These are phyloP conservation scores for Thumatha senex DNA, from an alignment of 2,888 invertebrate species.

Conservation along the genomic window DNA sequence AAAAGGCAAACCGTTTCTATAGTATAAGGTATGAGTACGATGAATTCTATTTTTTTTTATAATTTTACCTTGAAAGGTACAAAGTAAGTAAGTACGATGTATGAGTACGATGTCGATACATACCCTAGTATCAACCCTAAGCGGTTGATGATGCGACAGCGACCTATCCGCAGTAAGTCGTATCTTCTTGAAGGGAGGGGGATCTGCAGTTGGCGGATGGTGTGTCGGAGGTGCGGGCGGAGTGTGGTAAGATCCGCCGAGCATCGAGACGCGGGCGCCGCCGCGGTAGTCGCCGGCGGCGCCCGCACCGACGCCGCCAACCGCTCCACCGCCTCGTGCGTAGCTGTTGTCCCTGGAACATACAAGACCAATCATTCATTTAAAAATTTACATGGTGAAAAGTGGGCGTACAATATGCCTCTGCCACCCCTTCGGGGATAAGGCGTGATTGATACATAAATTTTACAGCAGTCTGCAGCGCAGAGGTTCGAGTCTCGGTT, in stretches of 20 bases:
- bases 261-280: constrained; percentile 84
- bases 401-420: too few species aligned
- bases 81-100: too few species aligned
- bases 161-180: constrained; percentile 81
- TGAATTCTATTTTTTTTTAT: too few species aligned
- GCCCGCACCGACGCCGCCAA: constrained; percentile 65
- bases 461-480: too few species aligned
- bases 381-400: neutral
- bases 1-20: too few species aligned
- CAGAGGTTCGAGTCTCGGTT: too few species aligned
- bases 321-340: constrained; percentile 69
- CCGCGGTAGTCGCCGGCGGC: constrained; percentile 69
- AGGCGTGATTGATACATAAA: too few species aligned
- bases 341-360: constrained; percentile 70
- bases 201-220: constrained; percentile 77
- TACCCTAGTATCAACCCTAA: constrained; percentile 87
- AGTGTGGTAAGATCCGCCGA: constrained; percentile 68
- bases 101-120: constrained; percentile 26
- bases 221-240: constrained; percentile 27
- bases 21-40: too few species aligned
- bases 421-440: too few species aligned
- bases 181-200: constrained; percentile 87
- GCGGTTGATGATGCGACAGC: constrained; percentile 77
- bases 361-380: neutral
- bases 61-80: too few species aligned